phyloP scores from a whole-genome alignment of 2,888 invertebrate species.

The Pseudeuparius sepicola region DNA sequence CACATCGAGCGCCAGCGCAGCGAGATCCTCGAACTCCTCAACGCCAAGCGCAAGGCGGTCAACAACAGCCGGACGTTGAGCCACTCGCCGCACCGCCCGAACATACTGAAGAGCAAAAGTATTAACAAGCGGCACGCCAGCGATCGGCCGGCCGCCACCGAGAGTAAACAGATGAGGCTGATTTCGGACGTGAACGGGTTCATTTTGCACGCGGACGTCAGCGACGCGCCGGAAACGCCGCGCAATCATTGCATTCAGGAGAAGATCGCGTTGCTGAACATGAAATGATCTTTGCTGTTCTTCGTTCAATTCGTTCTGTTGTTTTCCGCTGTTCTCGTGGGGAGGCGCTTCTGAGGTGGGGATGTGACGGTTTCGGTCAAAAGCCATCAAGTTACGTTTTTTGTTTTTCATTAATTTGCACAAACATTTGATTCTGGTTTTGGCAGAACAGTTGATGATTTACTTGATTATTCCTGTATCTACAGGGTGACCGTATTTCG shows the following conservation, averaged over 20 bases:
- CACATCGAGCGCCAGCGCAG: constrained; percentile 34
- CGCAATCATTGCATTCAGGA: constrained; percentile 30
- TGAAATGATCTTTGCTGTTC: constrained; percentile 27
- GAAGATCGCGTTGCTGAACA: constrained; percentile 32
- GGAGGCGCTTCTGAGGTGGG: too few species aligned
- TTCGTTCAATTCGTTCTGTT: too few species aligned
- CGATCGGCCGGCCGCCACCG: constrained; percentile 30
- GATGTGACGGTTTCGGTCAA: too few species aligned
- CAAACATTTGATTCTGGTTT: too few species aligned
- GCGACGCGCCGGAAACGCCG: constrained; percentile 31
- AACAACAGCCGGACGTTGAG: constrained; percentile 25
- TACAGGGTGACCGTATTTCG: too few species aligned
- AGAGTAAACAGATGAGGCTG: constrained; percentile 32
- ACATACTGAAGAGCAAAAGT: constrained; percentile 31
- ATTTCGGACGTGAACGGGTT: constrained; percentile 32
- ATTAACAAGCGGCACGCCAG: constrained; percentile 29
- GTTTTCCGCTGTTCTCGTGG: too few species aligned
- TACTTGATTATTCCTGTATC: too few species aligned
- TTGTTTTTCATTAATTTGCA: too few species aligned
- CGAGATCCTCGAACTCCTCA: constrained; percentile 34
- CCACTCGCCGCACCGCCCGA: constrained; percentile 27
- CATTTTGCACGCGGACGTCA: constrained; percentile 33
- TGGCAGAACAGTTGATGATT: too few species aligned
- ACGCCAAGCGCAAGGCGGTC: constrained; percentile 26
- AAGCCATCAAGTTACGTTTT: too few species aligned